Percentiles rank a stretch among this genome's conserved stretches.
Evolutionary conservation across 1,140 invertebrate species (phyloP).

Genomic region (Lepeophtheirus salmonis): DNA sequence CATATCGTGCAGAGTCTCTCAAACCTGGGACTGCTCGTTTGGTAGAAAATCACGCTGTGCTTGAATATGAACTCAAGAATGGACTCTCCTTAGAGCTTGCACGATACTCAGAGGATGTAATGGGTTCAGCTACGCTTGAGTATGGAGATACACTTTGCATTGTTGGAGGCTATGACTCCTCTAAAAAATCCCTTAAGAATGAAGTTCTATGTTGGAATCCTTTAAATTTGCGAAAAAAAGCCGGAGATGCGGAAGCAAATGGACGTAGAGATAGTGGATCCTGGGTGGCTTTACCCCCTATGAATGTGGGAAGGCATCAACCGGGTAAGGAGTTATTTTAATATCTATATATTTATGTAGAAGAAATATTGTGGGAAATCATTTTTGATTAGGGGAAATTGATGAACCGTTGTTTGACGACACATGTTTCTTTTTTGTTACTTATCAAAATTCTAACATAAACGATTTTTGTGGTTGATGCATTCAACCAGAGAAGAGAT

Average conservation of each 20-base stretch:
- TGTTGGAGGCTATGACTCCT: background rate
- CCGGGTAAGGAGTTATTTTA: background rate
- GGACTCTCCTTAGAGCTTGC: background rate
- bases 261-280: background rate
- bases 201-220: conserved; percentile 12
- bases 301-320: conserved; percentile 5
- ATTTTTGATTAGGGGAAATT: too few relatives aligned
- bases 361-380: too few relatives aligned
- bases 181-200: background rate
- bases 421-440: too few relatives aligned
- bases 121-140: background rate
- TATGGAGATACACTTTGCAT: conserved; percentile 14
- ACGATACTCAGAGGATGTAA: background rate
- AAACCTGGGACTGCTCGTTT: conserved; percentile 7
- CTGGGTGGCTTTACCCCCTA: conserved; percentile 3
- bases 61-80: conserved; percentile 7
- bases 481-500: too few relatives aligned
- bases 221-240: background rate
- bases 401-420: too few relatives aligned
- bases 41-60: conserved; percentile 5
- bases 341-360: too few relatives aligned
- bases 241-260: background rate
- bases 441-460: too few relatives aligned
- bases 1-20: background rate
- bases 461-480: too few relatives aligned